Evolutionary conservation across 2,888 invertebrate species (phyloP).

Genomic region (Phyllotreta cruciferae): DNA sequence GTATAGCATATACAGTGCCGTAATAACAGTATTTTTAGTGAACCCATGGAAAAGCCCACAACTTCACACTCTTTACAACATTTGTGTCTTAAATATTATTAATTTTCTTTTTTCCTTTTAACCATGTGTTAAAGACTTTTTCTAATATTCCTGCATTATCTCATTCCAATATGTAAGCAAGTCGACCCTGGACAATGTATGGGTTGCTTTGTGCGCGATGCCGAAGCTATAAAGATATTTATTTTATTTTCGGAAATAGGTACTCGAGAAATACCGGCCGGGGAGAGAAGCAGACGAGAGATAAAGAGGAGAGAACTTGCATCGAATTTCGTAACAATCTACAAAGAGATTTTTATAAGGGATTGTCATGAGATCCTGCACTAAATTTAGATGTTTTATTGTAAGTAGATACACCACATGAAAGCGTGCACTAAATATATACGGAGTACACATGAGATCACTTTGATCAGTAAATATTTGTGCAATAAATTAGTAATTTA

Average conservation of each 20-base stretch:
- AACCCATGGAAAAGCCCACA: too few species aligned
- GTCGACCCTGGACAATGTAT: conserved; percentile 1
- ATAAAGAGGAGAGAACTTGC: conserved; percentile 13
- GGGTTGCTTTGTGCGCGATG: conserved; percentile 14
- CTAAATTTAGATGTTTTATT: conserved; percentile 19
- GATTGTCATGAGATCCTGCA: conserved; percentile 18
- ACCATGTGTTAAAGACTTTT: too few species aligned
- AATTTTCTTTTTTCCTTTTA: too few species aligned
- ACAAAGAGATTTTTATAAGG: conserved; percentile 16
- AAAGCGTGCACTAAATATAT: conserved; percentile 8
- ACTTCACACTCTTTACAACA: too few species aligned
- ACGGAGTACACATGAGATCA: conserved; percentile 1
- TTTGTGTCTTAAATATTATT: too few species aligned
- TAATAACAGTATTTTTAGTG: background rate
- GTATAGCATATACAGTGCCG: background rate
- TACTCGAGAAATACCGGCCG: conserved; percentile 18
- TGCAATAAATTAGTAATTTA: too few species aligned
- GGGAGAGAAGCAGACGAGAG: conserved; percentile 13
- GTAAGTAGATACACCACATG: conserved; percentile 20
- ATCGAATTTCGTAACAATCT: conserved; percentile 20
- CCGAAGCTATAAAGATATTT: conserved; percentile 17
- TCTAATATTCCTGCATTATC: too few species aligned
- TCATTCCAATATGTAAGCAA: too few species aligned
- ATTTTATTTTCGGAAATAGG: conserved; percentile 21
- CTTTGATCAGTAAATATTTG: too few species aligned